phyloP scores from a whole-genome alignment of 1,140 invertebrate genomes.

The Drosophila parvula region DNA sequence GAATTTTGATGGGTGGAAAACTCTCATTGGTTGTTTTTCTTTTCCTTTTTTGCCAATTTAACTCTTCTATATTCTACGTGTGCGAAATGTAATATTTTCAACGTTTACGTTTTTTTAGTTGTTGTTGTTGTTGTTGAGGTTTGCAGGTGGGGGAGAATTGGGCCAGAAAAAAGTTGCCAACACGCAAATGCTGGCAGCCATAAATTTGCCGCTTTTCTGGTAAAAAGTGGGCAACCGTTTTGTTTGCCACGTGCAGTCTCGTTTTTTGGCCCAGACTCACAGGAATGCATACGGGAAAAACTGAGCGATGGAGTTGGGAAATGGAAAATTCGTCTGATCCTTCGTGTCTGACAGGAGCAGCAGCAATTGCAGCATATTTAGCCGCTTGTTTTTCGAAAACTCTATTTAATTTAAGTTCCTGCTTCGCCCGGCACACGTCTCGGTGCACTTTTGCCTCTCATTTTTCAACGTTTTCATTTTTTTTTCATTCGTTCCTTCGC shows the following conservation, averaged over 20 bases:
- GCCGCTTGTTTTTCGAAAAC: slow-evolving; percentile 77
- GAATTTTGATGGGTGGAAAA: slow-evolving; percentile 43
- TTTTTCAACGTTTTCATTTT: slow-evolving; percentile 69
- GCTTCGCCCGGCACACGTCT: slow-evolving; percentile 55
- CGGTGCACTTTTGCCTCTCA: slow-evolving; percentile 57
- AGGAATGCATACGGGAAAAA: slow-evolving; percentile 51
- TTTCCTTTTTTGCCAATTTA: slow-evolving; percentile 43
- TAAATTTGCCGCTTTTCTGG: slow-evolving; percentile 72
- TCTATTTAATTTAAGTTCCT: slow-evolving; percentile 70
- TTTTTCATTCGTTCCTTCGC: slow-evolving; percentile 37
- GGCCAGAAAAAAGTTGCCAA: slow-evolving; percentile 57
- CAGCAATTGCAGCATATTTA: slow-evolving; percentile 68
- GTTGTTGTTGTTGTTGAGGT: slow-evolving; percentile 3
- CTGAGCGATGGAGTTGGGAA: slow-evolving; percentile 29
- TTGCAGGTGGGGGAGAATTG: neutral
- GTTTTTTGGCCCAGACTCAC: slow-evolving; percentile 38
- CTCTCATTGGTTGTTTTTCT: slow-evolving; percentile 21
- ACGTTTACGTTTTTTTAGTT: slow-evolving; percentile 22
- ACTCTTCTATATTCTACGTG: slow-evolving; percentile 61
- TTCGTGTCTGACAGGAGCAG: slow-evolving; percentile 8
- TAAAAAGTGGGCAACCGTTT: slow-evolving; percentile 76
- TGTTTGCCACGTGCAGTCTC: slow-evolving; percentile 70
- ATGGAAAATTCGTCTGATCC: slow-evolving; percentile 21
- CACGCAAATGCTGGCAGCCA: slow-evolving; percentile 71
- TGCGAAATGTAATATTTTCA: slow-evolving; percentile 55